These are phyloP conservation scores for Colostygia pectinataria DNA, from an alignment of 2,888 invertebrate species.

Conservation along the genomic window DNA sequence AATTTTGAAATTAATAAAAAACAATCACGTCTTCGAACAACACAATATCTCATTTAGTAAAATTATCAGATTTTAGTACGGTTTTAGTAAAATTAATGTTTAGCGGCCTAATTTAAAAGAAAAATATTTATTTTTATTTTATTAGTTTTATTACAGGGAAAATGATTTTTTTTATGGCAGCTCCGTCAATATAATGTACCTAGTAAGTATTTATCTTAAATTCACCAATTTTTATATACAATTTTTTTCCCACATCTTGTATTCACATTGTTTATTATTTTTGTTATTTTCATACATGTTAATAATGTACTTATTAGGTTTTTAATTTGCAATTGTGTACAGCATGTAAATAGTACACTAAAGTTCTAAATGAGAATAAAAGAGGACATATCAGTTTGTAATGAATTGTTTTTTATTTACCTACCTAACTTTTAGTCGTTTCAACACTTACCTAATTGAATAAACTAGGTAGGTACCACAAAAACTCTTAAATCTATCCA, in stretches of 20 bases:
- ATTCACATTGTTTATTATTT: background rate
- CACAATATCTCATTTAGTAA: conserved; percentile 21
- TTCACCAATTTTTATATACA: too few relatives aligned
- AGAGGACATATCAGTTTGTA: conserved; percentile 82
- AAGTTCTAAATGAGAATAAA: conserved; percentile 79
- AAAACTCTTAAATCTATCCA: too few relatives aligned
- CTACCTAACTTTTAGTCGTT: too few relatives aligned
- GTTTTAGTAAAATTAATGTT: conserved; percentile 2
- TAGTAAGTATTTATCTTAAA: too few relatives aligned
- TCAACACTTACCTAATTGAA: too few relatives aligned
- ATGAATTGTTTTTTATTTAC: conserved; percentile 16
- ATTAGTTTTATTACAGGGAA: too few relatives aligned
- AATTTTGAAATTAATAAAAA: conserved; percentile 21
- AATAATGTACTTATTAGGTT: conserved; percentile 45
- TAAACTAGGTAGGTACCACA: too few relatives aligned
- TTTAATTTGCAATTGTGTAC: conserved; percentile 42
- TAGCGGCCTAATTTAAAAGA: conserved; percentile 7
- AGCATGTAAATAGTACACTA: conserved; percentile 74
- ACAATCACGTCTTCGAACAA: conserved; percentile 21
- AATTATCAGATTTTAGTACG: background rate
- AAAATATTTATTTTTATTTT: background rate
- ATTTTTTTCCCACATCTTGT: too few relatives aligned
- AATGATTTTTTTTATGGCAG: too few relatives aligned
- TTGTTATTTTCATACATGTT: background rate
- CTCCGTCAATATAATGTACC: too few relatives aligned